Percentiles rank a stretch among this genome's conserved stretches.
Conservation (phyloP, 2,113 vertebrate genomes). For the Porphyrio hochstetteri region DNA sequence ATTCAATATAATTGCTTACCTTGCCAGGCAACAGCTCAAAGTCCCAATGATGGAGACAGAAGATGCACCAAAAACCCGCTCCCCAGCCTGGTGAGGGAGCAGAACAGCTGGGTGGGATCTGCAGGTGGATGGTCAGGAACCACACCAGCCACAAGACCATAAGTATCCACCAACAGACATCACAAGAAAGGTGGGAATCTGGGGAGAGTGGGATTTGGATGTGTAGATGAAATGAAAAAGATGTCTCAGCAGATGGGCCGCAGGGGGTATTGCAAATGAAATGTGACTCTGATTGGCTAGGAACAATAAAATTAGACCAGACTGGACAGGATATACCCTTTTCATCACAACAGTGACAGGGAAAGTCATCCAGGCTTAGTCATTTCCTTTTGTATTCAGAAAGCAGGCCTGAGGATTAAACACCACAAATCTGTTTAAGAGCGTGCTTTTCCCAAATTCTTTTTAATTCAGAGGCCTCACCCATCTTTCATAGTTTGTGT, state of each 20-base stretch:
- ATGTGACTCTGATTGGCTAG: background rate
- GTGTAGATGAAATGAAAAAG: background rate
- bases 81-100: background rate
- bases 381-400: background rate
- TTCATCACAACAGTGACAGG: background rate
- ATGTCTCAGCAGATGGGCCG: background rate
- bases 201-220: background rate
- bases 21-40: background rate
- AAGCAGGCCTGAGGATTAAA: background rate
- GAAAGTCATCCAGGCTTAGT: background rate
- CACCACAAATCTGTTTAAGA: background rate
- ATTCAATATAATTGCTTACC: background rate
- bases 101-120: background rate
- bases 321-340: background rate
- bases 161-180: background rate
- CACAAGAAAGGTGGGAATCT: background rate
- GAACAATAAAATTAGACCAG: background rate
- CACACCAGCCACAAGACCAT: fast-evolving
- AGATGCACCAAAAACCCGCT: background rate
- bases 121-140: background rate
- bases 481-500: background rate
- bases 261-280: background rate
- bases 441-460: background rate
- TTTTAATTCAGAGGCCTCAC: background rate
- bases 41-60: background rate